These are phyloP conservation scores for Syngnathus typhle DNA, from an alignment of 2,113 vertebrate species.

Conservation along the genomic window DNA sequence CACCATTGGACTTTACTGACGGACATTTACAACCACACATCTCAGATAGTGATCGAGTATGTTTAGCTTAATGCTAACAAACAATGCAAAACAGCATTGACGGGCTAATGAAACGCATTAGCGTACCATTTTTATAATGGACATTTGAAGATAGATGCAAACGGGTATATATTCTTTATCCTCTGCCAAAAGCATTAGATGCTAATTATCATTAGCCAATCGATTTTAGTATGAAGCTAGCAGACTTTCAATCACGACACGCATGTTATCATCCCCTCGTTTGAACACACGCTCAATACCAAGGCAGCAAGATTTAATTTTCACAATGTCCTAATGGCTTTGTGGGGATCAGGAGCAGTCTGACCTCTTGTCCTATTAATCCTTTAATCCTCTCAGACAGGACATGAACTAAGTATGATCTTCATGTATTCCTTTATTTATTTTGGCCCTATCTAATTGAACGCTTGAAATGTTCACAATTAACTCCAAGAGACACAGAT, in stretches of 20 bases:
- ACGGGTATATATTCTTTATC: neutral
- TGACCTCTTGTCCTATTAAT: constrained; percentile 36
- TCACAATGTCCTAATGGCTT: constrained; percentile 10
- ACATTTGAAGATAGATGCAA: too few species aligned
- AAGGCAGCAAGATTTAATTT: constrained; percentile 11
- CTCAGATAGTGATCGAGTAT: neutral
- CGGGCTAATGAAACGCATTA: too few species aligned
- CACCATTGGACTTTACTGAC: constrained; percentile 56
- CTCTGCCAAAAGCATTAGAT: too few species aligned
- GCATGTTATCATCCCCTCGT: neutral
- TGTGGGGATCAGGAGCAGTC: constrained; percentile 22
- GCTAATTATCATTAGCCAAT: too few species aligned
- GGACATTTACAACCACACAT: too few species aligned
- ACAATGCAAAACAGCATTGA: too few species aligned
- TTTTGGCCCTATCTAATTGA: neutral
- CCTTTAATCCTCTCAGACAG: constrained; percentile 20
- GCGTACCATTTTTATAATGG: too few species aligned
- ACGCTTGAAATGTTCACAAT: constrained; percentile 13
- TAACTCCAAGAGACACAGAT: constrained; percentile 28
- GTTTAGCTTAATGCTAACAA: too few species aligned
- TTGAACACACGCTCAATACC: constrained; percentile 1
- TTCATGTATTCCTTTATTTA: neutral
- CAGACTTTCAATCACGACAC: neutral
- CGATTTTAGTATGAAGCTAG: neutral
- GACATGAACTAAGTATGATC: constrained; percentile 16